These are phyloP conservation scores for Campylomormyrus tamandua DNA, from an alignment of 2,113 vertebrate genomes.

Conservation along the genomic window DNA sequence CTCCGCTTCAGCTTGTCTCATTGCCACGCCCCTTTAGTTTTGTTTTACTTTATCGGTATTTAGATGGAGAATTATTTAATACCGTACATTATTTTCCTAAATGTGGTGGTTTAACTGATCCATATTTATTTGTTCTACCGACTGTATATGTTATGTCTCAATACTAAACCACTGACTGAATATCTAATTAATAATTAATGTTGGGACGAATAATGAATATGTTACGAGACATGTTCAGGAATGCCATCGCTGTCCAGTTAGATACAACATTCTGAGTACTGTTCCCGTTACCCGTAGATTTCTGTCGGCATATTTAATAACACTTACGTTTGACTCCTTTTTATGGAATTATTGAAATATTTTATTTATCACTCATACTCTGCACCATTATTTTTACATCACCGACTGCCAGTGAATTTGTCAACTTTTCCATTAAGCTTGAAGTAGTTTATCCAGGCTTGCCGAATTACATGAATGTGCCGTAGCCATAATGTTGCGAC, in stretches of 20 bases:
- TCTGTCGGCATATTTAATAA: neutral
- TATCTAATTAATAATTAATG: neutral
- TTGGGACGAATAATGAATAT: neutral
- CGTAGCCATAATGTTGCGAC: neutral
- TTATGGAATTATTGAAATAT: neutral
- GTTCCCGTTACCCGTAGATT: neutral
- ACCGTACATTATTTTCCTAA: neutral
- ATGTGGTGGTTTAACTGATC: neutral
- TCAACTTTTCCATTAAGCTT: neutral
- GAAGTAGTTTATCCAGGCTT: neutral
- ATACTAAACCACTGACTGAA: neutral
- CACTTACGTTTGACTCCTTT: neutral
- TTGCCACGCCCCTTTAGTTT: neutral
- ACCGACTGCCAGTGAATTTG: neutral
- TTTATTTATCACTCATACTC: neutral
- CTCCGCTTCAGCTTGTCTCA: neutral
- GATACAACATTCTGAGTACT: neutral
- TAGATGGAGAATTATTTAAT: neutral
- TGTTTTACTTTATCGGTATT: neutral
- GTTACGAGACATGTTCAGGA: neutral
- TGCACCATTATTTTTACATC: neutral
- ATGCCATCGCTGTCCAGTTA: neutral
- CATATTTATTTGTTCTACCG: neutral
- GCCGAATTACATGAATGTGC: neutral
- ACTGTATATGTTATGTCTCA: neutral